Evolutionary conservation across 2,113 vertebrate genomes (phyloP), one percentile per base, ranked within the genome.

Genomic region (Callionymus lyra): DNA sequence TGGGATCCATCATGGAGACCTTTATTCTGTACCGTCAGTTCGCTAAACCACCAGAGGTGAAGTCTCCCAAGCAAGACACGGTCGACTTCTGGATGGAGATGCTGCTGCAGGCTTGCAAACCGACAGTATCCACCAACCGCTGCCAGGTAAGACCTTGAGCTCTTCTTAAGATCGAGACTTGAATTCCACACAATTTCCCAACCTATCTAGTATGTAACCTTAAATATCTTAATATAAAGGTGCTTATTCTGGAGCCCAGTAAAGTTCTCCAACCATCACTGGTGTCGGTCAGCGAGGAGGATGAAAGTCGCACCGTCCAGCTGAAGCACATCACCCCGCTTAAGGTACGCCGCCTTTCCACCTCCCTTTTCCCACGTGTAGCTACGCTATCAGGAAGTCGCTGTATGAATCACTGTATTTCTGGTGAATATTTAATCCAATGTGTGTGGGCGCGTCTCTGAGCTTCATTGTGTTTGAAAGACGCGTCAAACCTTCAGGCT

Each of bases 61-160:
- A 35, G 1, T 72, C 75, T 5, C 62, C 84, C 1, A 80, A 81
- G 47, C 84, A 82, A 37, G 83, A 88, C 1, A 59, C 69, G 0
- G 70, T 87, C 21, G 79, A 91, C 59, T 93, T 96, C 49, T 96
- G 91, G 91, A 89, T 94, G 79, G 83, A 87, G 36, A 80, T 96
- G 48, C 63, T 91, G 47, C 44, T 90, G 6, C 77, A 87, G 44
- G 72, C 84, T 1, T 92, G 87, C 62, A 88, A 88, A 62, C 85
- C 89, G 35, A 82, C 84, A 0, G 38, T 74, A 12, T 71, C 66
- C 1, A 45, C 79, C 0, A 21, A 65, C 3, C 45, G 35, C 62
- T 91, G 89, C 73, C 82, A 80, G 48, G 92, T 94, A 81, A 84
- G 86, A 52, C 9, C n/a, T n/a, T n/a, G n/a, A n/a, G n/a, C n/a